Conservation (phyloP, 2,113 vertebrate genomes). For the Sardina pilchardus region DNA sequence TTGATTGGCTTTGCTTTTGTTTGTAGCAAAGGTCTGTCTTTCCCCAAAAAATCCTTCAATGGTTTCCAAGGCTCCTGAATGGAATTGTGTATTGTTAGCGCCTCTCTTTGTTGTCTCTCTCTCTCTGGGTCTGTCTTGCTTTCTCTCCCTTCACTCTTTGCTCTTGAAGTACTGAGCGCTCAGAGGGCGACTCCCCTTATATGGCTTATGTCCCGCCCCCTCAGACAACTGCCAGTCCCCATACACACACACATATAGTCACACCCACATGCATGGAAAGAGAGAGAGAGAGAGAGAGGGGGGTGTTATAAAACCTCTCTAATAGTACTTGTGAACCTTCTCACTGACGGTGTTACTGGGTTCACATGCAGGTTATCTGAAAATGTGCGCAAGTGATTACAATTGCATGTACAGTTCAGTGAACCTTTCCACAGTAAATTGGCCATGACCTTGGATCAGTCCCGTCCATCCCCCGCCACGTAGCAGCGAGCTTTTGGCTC, state of each 20-base stretch:
- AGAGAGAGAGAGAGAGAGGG: background rate
- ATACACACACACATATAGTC: background rate
- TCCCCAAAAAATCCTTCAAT: background rate
- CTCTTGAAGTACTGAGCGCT: background rate
- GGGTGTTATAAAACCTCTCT: background rate
- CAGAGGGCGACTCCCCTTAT: background rate
- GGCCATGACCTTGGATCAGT: constrained; percentile 11
- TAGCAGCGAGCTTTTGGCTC: background rate
- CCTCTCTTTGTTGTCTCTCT: background rate
- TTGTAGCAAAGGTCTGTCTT: background rate
- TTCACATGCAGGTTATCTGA: background rate
- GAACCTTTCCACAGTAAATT: constrained; percentile 17
- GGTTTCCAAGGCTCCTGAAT: background rate
- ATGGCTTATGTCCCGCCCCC: background rate
- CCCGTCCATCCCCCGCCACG: background rate
- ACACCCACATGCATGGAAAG: background rate
- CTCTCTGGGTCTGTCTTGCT: background rate
- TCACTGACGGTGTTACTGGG: background rate
- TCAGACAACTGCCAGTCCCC: background rate
- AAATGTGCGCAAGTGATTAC: background rate
- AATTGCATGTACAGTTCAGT: background rate
- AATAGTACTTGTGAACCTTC: background rate
- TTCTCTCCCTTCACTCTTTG: background rate
- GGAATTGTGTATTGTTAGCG: background rate
- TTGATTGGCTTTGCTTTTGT: background rate